Percentiles rank a stretch among this genome's conserved stretches.
Evolutionary conservation across 2,113 vertebrate species (phyloP).

Genomic region (Hyla sarda): DNA sequence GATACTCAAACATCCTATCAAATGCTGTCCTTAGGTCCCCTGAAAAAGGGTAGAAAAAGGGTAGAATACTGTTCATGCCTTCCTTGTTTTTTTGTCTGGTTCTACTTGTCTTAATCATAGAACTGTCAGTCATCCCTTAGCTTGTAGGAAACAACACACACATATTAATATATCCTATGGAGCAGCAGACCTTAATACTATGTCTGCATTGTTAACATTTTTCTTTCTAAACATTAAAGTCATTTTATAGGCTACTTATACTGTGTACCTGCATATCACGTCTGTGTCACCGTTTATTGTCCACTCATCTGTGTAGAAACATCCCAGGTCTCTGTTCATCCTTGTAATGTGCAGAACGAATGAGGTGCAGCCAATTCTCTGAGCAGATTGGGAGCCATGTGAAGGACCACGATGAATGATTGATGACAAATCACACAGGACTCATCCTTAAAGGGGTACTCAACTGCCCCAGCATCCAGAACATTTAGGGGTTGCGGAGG

Average conservation of each 20-base stretch:
- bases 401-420: slow-evolving; percentile 64
- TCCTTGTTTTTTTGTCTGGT: too few species aligned
- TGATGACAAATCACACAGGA: slow-evolving; percentile 59
- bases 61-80: too few species aligned
- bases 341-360: slow-evolving; percentile 45
- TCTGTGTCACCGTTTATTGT: neutral
- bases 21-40: neutral
- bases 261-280: neutral
- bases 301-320: neutral
- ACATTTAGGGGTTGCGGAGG: too few species aligned
- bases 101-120: slow-evolving; percentile 2
- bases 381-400: slow-evolving; percentile 34
- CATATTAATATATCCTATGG: neutral
- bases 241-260: neutral
- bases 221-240: too few species aligned
- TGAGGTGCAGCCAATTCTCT: slow-evolving; percentile 2
- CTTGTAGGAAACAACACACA: neutral
- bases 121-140: neutral
- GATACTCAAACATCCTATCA: neutral
- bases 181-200: neutral
- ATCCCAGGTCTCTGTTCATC: slow-evolving; percentile 4
- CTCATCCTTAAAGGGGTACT: slow-evolving; percentile 57
- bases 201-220: too few species aligned
- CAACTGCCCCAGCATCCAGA: too few species aligned
- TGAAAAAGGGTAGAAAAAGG: neutral